A percentile compares a stretch with the other conserved stretches of the same genome.
Evolutionary conservation across 2,113 vertebrate genomes (phyloP).

Genomic region (Thamnaconus septentrionalis): DNA sequence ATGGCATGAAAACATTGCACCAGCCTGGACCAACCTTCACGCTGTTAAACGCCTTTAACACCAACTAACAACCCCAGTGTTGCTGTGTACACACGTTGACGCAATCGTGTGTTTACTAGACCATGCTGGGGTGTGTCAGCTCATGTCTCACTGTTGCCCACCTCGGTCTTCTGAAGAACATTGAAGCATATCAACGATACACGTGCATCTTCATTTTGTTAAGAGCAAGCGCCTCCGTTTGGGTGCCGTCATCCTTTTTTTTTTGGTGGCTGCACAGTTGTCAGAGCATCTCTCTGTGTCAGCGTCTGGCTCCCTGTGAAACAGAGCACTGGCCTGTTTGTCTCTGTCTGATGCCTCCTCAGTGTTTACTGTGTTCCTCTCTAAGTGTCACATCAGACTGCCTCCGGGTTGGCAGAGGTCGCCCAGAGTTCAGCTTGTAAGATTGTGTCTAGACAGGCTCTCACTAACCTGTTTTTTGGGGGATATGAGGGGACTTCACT

Average conservation of each 20-base stretch:
- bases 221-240: too few species aligned
- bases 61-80: not conserved
- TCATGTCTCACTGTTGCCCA: too few species aligned
- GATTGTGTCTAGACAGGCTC: conserved; percentile 43
- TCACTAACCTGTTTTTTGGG: conserved; percentile 8
- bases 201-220: not conserved
- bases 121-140: conserved; percentile 1
- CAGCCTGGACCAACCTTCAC: conserved; percentile 1
- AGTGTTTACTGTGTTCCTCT: conserved; percentile 42
- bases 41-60: conserved; percentile 17
- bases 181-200: too few species aligned
- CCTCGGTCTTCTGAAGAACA: too few species aligned
- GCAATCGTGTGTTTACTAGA: conserved; percentile 9
- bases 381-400: conserved; percentile 39
- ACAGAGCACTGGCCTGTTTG: conserved; percentile 30
- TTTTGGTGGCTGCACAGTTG: not conserved
- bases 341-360: conserved; percentile 50
- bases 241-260: too few species aligned
- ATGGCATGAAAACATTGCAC: conserved; percentile 34
- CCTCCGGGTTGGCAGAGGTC: conserved; percentile 49
- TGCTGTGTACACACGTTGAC: not conserved
- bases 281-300: conserved; percentile 11
- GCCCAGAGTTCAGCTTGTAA: conserved; percentile 47
- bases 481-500: not conserved
- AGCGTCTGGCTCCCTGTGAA: conserved; percentile 37